Base-by-base conservation (phyloP, 2,113 vertebrate genomes). In the Oryzias woworae region DNA sequence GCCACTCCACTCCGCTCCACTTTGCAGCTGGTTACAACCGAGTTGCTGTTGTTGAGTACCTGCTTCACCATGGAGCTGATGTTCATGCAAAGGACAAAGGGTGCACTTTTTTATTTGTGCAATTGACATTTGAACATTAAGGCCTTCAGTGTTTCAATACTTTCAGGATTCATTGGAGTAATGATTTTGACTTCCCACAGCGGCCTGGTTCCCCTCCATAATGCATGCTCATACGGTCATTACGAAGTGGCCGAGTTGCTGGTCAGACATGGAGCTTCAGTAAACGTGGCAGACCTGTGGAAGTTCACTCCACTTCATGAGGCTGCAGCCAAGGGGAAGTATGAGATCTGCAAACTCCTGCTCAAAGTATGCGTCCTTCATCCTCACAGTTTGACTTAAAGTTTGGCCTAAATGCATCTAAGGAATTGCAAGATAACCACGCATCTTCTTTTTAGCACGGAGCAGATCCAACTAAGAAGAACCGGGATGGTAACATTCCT, bases 51-150 rank as follows among this genome's bases (percentile, higher is more conserved):
- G 97, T 99, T 55, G 97, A 99, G 60, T 99, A 96, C 54, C 92
- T 99, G 47, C 81, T 99, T 4, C 97, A 98, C 71, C 97, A 99
- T 0, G 97, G 97, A 44, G 97, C 97, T 7, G 97, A 99, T 1
- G 97, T 99, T 53, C 97, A 99, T 56, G 97, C 97, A 88, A 99
- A 99, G 92, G 97, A 99, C 90, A 99, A 99, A 82, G 97, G 97
- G 97, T 98, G 90, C 18, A 80, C 14, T 51, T 36, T 15, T 12
- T 5, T 12, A 4, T 20, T 18, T 0, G 4, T 0, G 17, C 15
- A 47, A 17, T 15, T 16, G 5, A 46, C 15, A 5, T 18, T 46
- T 47, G 28, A 46, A 31, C 26, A 18, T 26, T 44, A 12, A 14
- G 20, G 2, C 2, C 20, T 53, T 58, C 20, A 17, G 3, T 23